These are phyloP conservation scores for Thomomys bottae DNA, from an alignment of 2,113 vertebrate genomes.

Conservation along the genomic window DNA sequence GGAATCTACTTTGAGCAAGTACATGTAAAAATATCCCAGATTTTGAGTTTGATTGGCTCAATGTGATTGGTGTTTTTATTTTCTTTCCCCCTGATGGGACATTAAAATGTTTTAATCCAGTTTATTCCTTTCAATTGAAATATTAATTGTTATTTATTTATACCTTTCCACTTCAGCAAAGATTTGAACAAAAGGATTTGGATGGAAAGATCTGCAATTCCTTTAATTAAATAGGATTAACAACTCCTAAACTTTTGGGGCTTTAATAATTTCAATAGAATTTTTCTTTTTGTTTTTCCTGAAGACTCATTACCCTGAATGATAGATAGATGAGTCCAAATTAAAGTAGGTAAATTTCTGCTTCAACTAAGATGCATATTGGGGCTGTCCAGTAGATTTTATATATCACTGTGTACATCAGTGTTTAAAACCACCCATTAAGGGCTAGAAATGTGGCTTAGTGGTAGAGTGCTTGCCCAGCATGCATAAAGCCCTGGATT, in stretches of 20 bases:
- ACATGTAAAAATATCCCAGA: background rate
- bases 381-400: background rate
- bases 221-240: slow-evolving; percentile 49
- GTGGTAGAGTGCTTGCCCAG: too few species aligned
- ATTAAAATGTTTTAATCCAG: slow-evolving; percentile 40
- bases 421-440: background rate
- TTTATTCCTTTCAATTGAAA: slow-evolving; percentile 43
- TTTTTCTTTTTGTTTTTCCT: background rate
- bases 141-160: slow-evolving; percentile 20
- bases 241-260: background rate
- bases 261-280: slow-evolving; percentile 28
- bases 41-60: slow-evolving; percentile 19
- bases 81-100: slow-evolving; percentile 43
- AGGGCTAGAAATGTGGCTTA: background rate
- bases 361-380: background rate
- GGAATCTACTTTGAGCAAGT: background rate
- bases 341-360: slow-evolving; percentile 39
- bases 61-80: background rate
- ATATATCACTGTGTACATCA: slow-evolving; percentile 15
- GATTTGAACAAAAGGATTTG: slow-evolving; percentile 41
- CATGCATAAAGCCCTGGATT: too few species aligned
- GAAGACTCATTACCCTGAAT: background rate
- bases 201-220: background rate
- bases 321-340: background rate
- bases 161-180: slow-evolving; percentile 24